Evolutionary conservation across 2,113 vertebrate species (phyloP).

Genomic region (Zeus faber): DNA sequence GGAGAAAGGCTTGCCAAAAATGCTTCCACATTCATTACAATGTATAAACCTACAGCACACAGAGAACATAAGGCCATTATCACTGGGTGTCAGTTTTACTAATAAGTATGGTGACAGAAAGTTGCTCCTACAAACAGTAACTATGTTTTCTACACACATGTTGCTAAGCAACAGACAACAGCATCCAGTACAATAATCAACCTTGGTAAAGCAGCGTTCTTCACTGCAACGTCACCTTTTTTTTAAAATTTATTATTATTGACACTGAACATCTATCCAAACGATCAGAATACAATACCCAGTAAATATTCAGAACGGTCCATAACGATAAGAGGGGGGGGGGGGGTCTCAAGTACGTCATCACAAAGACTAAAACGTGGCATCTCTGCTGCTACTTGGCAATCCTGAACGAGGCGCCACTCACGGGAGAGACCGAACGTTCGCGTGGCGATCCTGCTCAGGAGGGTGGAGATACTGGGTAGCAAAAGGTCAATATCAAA

Average conservation of each 20-base stretch:
- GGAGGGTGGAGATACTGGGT: constrained; percentile 28
- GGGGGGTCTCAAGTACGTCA: constrained; percentile 24
- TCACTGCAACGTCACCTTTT: constrained; percentile 27
- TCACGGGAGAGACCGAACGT: constrained; percentile 36
- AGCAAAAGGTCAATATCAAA: too few relatives aligned
- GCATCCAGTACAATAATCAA: constrained; percentile 51
- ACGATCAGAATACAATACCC: constrained; percentile 66
- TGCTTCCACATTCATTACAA: constrained; percentile 57
- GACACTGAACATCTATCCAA: constrained; percentile 65
- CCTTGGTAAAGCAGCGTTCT: constrained; percentile 44
- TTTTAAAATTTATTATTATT: constrained; percentile 37
- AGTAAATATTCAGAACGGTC: constrained; percentile 60
- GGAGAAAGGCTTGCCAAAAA: constrained; percentile 32
- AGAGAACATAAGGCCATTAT: constrained; percentile 50
- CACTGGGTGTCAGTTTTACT: constrained; percentile 44
- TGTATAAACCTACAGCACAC: constrained; percentile 53
- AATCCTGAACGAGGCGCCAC: constrained; percentile 36
- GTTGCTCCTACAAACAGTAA: constrained; percentile 52
- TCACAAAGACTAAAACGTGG: constrained; percentile 42
- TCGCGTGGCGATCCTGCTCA: constrained; percentile 34
- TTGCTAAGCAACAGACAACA: constrained; percentile 66
- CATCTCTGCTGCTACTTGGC: constrained; percentile 48
- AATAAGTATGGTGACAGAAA: constrained; percentile 46
- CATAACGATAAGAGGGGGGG: constrained; percentile 11
- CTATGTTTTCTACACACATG: constrained; percentile 51